Conservation (phyloP, 2,888 invertebrate genomes). For the Drosophila anceps region DNA sequence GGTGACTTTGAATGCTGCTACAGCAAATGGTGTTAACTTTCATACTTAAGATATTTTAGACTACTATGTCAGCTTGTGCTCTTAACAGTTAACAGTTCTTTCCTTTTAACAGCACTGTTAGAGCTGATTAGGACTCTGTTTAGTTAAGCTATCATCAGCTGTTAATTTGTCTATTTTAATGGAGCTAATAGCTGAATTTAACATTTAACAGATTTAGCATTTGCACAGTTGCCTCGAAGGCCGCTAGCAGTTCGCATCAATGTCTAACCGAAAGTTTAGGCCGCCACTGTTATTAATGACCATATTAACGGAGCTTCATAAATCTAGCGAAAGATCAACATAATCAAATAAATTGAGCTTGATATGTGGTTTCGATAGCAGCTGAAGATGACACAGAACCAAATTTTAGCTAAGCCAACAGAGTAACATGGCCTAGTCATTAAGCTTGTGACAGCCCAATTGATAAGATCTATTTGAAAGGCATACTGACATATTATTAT, state of each 20-base stretch:
- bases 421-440: neutral
- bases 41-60: too few relatives aligned
- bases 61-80: neutral
- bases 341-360: neutral
- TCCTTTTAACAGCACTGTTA: too few relatives aligned
- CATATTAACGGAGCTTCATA: neutral
- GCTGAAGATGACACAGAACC: conserved; percentile 1
- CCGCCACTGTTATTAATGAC: neutral
- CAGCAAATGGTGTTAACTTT: too few relatives aligned
- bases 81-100: too few relatives aligned
- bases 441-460: neutral
- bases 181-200: too few relatives aligned
- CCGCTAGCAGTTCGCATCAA: neutral
- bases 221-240: neutral
- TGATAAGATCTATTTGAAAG: neutral
- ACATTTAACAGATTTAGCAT: neutral
- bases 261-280: neutral
- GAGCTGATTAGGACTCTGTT: too few relatives aligned
- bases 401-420: neutral
- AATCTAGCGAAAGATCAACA: neutral
- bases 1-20: too few relatives aligned
- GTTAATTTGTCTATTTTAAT: too few relatives aligned
- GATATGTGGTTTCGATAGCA: conserved; percentile 12
- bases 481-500: neutral
- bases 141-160: too few relatives aligned